Evolutionary conservation across 2,888 invertebrate species (phyloP), one percentile per base, ranked within the genome.

Genomic region (Podabrus alpinus): DNA sequence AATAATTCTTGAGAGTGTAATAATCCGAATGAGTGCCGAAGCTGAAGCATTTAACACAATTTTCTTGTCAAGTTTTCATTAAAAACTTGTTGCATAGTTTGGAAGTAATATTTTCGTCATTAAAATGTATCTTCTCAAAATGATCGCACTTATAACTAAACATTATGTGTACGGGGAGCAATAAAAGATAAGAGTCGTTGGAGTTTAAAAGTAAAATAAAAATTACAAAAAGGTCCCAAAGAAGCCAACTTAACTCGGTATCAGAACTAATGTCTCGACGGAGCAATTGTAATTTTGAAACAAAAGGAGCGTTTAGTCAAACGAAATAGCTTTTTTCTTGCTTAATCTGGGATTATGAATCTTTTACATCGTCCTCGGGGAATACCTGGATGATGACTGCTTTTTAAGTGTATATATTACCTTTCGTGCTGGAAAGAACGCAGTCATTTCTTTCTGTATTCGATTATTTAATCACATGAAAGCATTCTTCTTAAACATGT

Each of bases 311-410:
- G 84, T 85, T 85, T 84, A 84, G 84, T 85, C 85, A 84, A 85
- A 86, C 83, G 85, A 85, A 85, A 85, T 84, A 77, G 84, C 85
- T 84, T 86, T 85, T 86, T 86, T 85, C 83, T 84, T 82, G 78
- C 84, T 84, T 86, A 86, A 86, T 86, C 85, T 84, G 81, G 82
- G 85, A 86, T 86, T 86, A 86, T 86, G 86, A 86, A 85, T 86
- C 85, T 86, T 86, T 85, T 85, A 85, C 83, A 79, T 82, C 79
- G 80, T 84, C 86, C 83, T 82, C 69, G 69, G 82, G 84, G 86
- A 82, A 85, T 85, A 85, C 85, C 85, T 85, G 84, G 83, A 83
- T 83, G 85, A 84, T 81, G 81, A 82, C 82, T 81, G 79, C 78
- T 71, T 76, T 80, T 79, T 77, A 81, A 79, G 79, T 82, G 83